These are phyloP conservation scores for Lamprotornis superbus DNA, from an alignment of 2,113 vertebrate genomes.

Conservation along the genomic window DNA sequence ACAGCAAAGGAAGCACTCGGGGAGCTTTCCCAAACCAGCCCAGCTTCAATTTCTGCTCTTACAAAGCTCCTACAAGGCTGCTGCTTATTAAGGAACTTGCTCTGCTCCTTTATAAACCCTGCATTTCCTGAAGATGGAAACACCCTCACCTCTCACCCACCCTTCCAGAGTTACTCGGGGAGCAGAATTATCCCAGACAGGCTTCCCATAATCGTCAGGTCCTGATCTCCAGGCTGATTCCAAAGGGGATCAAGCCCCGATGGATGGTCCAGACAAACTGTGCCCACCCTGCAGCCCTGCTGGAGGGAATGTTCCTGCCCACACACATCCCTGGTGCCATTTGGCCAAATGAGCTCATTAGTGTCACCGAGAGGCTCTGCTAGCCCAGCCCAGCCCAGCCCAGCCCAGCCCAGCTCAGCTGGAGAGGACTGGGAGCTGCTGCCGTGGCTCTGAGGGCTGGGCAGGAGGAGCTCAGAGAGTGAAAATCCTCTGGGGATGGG, in stretches of 20 bases:
- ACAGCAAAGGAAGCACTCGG: neutral
- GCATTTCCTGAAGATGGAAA: neutral
- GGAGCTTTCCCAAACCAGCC: neutral
- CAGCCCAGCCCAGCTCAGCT: neutral
- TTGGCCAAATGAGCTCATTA: neutral
- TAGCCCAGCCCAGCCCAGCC: neutral
- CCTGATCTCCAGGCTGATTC: neutral
- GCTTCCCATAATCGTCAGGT: neutral
- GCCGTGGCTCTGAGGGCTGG: rapidly evolving
- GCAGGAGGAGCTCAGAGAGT: neutral
- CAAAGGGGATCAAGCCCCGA: neutral
- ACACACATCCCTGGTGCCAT: neutral
- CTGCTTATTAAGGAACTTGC: neutral
- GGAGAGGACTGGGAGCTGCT: neutral
- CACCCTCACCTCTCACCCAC: neutral
- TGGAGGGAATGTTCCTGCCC: neutral
- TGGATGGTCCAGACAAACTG: neutral
- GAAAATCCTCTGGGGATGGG: neutral
- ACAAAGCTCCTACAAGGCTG: neutral
- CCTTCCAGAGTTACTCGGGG: neutral
- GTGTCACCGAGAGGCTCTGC: neutral
- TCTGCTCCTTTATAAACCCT: neutral
- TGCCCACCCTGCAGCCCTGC: neutral
- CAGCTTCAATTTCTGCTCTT: neutral
- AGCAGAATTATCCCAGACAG: neutral